Conservation (phyloP, 1,140 invertebrate genomes). For the Tetraneura akinire region DNA sequence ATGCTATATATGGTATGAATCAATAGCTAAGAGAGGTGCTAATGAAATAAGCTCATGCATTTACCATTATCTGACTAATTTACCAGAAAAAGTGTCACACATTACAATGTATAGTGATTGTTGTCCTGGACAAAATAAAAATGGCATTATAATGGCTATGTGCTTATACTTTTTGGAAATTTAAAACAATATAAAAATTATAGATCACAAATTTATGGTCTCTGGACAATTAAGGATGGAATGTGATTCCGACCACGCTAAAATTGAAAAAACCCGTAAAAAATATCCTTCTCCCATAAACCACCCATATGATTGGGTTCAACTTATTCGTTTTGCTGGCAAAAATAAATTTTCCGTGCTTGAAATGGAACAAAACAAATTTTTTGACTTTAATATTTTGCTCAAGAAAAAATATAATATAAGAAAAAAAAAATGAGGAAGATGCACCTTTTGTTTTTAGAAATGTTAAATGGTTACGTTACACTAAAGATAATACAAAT, state of each 20-base stretch:
- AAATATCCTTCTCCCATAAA: slow-evolving; percentile 1
- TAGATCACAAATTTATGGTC: slow-evolving; percentile 57
- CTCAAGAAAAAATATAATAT: not conserved
- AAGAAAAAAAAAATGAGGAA: slow-evolving; percentile 8
- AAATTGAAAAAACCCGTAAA: slow-evolving; percentile 51
- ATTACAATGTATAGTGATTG: slow-evolving; percentile 54
- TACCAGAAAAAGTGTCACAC: not conserved
- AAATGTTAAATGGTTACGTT: slow-evolving; percentile 30
- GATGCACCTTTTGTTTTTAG: not conserved
- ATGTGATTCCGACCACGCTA: slow-evolving; percentile 53
- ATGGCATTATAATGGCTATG: slow-evolving; percentile 55
- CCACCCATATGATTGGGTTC: not conserved
- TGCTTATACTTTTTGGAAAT: not conserved
- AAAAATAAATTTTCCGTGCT: slow-evolving; percentile 16
- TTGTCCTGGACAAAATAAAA: slow-evolving; percentile 57
- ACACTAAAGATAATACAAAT: not conserved
- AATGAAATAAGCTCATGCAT: slow-evolving; percentile 24
- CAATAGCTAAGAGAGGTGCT: slow-evolving; percentile 13
- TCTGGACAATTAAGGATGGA: slow-evolving; percentile 56
- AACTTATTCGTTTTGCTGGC: not conserved
- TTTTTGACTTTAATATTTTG: not conserved
- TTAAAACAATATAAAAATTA: slow-evolving; percentile 48
- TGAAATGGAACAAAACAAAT: not conserved
- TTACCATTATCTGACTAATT: not conserved
- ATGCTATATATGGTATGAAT: slow-evolving; percentile 7